phyloP scores from a whole-genome alignment of 53 echinoderm and acorn worm genomes.

The Hippasteria phrygiana region DNA sequence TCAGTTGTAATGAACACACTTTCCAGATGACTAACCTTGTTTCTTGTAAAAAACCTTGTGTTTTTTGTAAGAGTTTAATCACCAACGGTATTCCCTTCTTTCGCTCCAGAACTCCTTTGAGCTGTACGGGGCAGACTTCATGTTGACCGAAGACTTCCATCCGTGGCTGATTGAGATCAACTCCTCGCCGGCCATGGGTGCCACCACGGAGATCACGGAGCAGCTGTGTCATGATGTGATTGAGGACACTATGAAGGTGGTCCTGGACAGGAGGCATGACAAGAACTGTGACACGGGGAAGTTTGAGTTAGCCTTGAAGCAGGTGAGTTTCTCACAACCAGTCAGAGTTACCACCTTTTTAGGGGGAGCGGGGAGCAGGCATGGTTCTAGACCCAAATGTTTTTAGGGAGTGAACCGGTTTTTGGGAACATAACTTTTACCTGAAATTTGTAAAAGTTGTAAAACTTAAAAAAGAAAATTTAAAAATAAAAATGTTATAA shows the following conservation, averaged over 20 bases:
- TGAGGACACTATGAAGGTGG: conserved; percentile 97
- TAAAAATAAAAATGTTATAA: no score
- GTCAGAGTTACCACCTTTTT: no score
- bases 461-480: no score
- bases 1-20: no score
- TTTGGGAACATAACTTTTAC: no score
- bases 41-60: no score
- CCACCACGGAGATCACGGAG: conserved; percentile 91
- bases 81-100: not conserved
- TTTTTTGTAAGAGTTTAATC: no score
- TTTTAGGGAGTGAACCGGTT: no score
- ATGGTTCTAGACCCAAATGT: no score
- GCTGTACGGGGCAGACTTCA: conserved; percentile 99
- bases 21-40: no score
- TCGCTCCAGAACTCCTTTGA: conserved; percentile 93
- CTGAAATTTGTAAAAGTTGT: no score
- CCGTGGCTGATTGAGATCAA: conserved; percentile 99
- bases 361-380: no score
- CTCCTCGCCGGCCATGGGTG: conserved; percentile 98
- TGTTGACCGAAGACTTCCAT: conserved; percentile 96
- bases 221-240: conserved; percentile 94
- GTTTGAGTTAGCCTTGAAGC: conserved; percentile 89
- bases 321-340: conserved; percentile 77
- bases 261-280: conserved; percentile 90
- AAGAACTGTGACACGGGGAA: conserved; percentile 94